Evolutionary conservation across 1,140 invertebrate genomes (phyloP), one percentile per base, ranked within the genome.

Genomic region (Tetramorium alpestre): DNA sequence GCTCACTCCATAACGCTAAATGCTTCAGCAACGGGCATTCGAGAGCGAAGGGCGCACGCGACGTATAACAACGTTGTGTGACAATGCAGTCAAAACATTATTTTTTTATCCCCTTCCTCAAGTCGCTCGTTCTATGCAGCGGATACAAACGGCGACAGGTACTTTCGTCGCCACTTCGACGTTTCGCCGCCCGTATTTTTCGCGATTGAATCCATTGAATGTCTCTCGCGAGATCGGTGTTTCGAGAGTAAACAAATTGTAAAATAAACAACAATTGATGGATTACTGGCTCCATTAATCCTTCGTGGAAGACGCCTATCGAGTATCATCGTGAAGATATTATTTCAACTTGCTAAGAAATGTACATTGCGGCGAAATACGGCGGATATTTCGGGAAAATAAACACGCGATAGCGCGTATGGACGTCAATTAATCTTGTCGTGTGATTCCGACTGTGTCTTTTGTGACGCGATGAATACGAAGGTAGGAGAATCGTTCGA

Each of bases 31-130:
- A 56, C 64, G 69, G 49, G 81, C 76, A 38, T 76, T 91, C 82
- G 64, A 25, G 49, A 85, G 64, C 49, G 56, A 82, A 85, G 84
- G 82, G 78, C 54, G 38, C 87, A 47, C 90, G 49, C 78, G 67
- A 58, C 87, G 51, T 54, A 41, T 51, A 76, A 88, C 88, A 85
- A 90, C 87, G 65, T 72, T 22, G 65, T 69, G 65, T 69, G 60
- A 73, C 86, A 84, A 90, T 88, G 56, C 87, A 88, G 87, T 84
- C 89, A 91, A 90, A 91, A 91, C 87, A 90, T 90, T 81, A 82
- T 90, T 70, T 82, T 78, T 75, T 64, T 82, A 44, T 49, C 38
- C 38, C 54, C 11, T 72, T 7, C 28, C 28, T 62, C 44, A 4
- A 75, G 58, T 56, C 75, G 47, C n/a, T 64, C 47, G 33, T 51